Percentiles rank a stretch among this genome's conserved stretches.
Conservation (phyloP, 2,888 invertebrate species). For the Dynastes grantii region DNA sequence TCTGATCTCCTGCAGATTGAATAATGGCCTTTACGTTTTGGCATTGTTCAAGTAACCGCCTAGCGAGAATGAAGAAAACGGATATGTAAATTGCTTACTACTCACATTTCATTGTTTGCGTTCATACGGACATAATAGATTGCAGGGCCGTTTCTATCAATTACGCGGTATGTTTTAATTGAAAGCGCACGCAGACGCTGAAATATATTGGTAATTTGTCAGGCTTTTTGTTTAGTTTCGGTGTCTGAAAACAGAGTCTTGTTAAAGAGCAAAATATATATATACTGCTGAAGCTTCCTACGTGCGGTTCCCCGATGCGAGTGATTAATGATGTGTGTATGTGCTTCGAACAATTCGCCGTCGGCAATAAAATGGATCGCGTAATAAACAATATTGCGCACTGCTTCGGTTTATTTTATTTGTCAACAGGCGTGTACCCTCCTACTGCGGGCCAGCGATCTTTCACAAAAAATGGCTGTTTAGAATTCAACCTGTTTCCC, state of each 20-base stretch:
- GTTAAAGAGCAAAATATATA: conserved; percentile 32
- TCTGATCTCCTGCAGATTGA: too few species aligned
- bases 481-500: too few species aligned
- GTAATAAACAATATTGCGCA: not conserved
- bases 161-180: conserved; percentile 25
- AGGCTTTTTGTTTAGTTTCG: conserved; percentile 37
- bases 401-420: conserved; percentile 2
- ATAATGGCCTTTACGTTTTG: too few species aligned
- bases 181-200: conserved; percentile 22
- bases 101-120: not conserved
- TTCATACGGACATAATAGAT: not conserved
- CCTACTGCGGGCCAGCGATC: not conserved
- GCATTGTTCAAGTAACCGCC: too few species aligned
- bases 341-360: conserved; percentile 1
- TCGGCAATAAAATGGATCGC: conserved; percentile 1
- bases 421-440: not conserved
- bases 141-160: conserved; percentile 1
- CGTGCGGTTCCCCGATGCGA: not conserved
- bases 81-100: not conserved
- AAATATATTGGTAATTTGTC: conserved; percentile 41
- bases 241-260: conserved; percentile 31
- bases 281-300: not conserved
- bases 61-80: not conserved
- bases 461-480: too few species aligned
- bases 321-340: conserved; percentile 13